Conservation (phyloP, 2,888 invertebrate species). For the Acleris cristana region DNA sequence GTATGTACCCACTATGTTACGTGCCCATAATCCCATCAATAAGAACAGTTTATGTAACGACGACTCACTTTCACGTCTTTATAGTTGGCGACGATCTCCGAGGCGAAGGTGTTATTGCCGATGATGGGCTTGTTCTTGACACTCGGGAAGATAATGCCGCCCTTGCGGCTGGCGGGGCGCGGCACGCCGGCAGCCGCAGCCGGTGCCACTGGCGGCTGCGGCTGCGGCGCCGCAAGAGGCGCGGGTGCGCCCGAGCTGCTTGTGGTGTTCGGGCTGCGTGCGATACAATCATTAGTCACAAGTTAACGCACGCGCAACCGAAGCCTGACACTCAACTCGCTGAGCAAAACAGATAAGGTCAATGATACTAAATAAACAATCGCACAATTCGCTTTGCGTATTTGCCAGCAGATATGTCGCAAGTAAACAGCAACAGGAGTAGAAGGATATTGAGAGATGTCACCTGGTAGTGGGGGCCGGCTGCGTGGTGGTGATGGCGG, state of each 20-base stretch:
- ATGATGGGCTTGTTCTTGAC: slow-evolving; percentile 95
- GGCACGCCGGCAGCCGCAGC: slow-evolving; percentile 59
- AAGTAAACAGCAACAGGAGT: slow-evolving; percentile 39
- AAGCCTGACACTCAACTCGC: slow-evolving; percentile 37
- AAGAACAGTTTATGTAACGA: slow-evolving; percentile 37
- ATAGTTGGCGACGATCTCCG: slow-evolving; percentile 89
- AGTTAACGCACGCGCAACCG: slow-evolving; percentile 46
- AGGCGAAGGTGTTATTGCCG: slow-evolving; percentile 92
- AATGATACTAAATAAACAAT: slow-evolving; percentile 44
- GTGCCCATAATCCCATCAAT: slow-evolving; percentile 24
- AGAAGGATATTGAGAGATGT: slow-evolving; percentile 59
- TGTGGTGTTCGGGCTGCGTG: slow-evolving; percentile 73
- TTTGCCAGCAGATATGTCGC: slow-evolving; percentile 53
- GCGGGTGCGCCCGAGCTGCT: slow-evolving; percentile 61
- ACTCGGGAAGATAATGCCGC: slow-evolving; percentile 95
- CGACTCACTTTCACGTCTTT: slow-evolving; percentile 92
- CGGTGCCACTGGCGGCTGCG: slow-evolving; percentile 56
- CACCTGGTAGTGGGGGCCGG: slow-evolving; percentile 72
- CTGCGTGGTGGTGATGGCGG: slow-evolving; percentile 61
- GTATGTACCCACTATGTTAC: slow-evolving; percentile 16
- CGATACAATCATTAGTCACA: slow-evolving; percentile 71
- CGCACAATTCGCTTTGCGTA: slow-evolving; percentile 50
- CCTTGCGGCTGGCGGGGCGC: slow-evolving; percentile 85
- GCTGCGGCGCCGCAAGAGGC: slow-evolving; percentile 48
- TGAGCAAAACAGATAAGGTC: slow-evolving; percentile 29